Evolutionary conservation across 2,797 vertebrate genomes (phyloP).

Genomic region (Liparis tanakae): DNA sequence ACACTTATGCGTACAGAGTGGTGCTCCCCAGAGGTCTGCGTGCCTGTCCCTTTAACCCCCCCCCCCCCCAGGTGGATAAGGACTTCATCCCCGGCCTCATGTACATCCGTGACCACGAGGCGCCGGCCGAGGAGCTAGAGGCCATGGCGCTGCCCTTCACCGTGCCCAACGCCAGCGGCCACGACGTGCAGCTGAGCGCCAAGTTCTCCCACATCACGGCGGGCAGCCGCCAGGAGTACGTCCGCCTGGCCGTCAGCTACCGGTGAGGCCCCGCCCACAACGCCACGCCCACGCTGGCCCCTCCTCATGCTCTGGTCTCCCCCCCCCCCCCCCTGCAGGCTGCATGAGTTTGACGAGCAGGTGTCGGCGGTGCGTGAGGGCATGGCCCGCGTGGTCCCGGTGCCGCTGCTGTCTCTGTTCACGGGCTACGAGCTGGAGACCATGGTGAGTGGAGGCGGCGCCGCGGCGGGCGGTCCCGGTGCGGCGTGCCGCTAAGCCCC

Average conservation of each 20-base stretch:
- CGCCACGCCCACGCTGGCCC: too few species aligned
- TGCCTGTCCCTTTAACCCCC: too few species aligned
- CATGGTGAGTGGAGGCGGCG: conserved; percentile 83
- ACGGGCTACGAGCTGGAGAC: conserved; percentile 98
- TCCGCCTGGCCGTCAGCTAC: conserved; percentile 96
- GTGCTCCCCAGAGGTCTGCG: background rate
- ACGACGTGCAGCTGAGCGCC: conserved; percentile 97
- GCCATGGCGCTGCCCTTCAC: conserved; percentile 98
- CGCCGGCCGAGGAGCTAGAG: conserved; percentile 96
- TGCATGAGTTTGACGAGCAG: conserved; percentile 98
- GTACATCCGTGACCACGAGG: conserved; percentile 98
- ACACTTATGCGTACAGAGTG: too few species aligned
- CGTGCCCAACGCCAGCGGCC: conserved; percentile 95
- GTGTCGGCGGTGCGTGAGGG: conserved; percentile 96
- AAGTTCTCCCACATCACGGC: conserved; percentile 95
- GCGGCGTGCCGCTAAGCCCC: too few species aligned
- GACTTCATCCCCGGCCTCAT: conserved; percentile 99
- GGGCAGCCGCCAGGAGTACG: conserved; percentile 95
- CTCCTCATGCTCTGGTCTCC: background rate
- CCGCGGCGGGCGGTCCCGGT: background rate
- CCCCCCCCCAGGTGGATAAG: conserved; percentile 94
- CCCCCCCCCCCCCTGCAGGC: conserved; percentile 79
- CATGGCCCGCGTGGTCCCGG: conserved; percentile 97
- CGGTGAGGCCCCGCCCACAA: conserved; percentile 78
- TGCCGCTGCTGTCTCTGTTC: conserved; percentile 96